Evolutionary conservation across 2,797 vertebrate genomes (phyloP).

Genomic region (Acanthopagrus latus): DNA sequence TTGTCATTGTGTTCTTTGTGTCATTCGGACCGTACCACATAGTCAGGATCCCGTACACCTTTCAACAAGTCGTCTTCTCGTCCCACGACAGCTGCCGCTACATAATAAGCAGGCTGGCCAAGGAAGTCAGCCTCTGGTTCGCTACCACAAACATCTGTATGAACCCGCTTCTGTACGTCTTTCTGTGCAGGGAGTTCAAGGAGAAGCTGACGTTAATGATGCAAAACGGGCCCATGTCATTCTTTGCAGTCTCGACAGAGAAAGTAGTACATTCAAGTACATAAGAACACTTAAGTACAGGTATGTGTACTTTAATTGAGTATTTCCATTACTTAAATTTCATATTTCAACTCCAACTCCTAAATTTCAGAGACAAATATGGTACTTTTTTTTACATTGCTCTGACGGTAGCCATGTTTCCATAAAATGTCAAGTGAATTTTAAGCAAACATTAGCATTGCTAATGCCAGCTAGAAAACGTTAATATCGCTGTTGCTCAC

Average conservation of each 20-base stretch:
- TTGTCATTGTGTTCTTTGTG: constrained; percentile 90
- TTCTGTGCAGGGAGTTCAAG: constrained; percentile 83
- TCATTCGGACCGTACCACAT: constrained; percentile 91
- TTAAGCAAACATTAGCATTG: too few relatives aligned
- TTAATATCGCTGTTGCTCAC: too few relatives aligned
- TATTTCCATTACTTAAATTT: too few relatives aligned
- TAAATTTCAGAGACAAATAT: too few relatives aligned
- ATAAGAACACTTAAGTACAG: too few relatives aligned
- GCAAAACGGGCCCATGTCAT: not conserved
- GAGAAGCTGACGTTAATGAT: constrained; percentile 68
- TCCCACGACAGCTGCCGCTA: not conserved
- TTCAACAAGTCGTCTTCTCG: constrained; percentile 73
- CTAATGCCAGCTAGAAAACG: too few relatives aligned
- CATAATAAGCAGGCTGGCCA: constrained; percentile 76
- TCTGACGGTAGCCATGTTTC: too few relatives aligned
- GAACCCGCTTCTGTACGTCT: constrained; percentile 90
- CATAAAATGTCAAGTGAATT: too few relatives aligned
- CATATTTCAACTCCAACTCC: too few relatives aligned
- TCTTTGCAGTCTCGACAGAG: not conserved
- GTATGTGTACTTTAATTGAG: too few relatives aligned
- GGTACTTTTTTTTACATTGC: too few relatives aligned
- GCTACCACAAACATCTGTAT: constrained; percentile 89
- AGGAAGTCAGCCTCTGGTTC: constrained; percentile 86
- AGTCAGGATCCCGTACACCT: constrained; percentile 87
- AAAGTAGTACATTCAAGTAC: not conserved